Conservation (phyloP, 2,797 vertebrate species). For the Cephalopachus bancanus region DNA sequence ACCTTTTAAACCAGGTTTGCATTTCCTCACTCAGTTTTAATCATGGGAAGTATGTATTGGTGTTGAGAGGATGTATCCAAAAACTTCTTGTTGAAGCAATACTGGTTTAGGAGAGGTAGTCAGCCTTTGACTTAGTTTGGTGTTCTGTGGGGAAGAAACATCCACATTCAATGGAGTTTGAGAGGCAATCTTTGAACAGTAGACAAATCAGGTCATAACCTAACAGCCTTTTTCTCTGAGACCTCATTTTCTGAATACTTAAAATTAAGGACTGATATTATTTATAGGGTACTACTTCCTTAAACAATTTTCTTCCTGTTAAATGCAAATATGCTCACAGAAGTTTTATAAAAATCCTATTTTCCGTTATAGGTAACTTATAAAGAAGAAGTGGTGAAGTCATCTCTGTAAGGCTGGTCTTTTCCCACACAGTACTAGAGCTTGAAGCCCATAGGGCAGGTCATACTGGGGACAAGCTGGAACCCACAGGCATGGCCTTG, state of each 20-base stretch:
- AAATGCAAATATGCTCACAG: neutral
- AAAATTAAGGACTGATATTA: neutral
- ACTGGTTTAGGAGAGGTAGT: neutral
- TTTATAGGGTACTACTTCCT: neutral
- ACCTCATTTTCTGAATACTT: constrained; percentile 34
- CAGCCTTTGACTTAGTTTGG: neutral
- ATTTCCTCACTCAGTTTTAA: neutral
- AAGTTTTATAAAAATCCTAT: constrained; percentile 27
- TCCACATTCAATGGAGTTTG: neutral
- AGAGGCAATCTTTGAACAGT: neutral
- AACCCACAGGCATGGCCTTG: neutral
- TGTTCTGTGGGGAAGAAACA: neutral
- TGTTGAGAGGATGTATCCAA: neutral
- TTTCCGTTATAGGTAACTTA: neutral
- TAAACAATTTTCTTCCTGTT: neutral
- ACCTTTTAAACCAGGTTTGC: neutral
- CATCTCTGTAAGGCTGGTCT: neutral
- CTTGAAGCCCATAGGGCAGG: neutral
- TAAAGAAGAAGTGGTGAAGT: neutral
- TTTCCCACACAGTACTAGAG: neutral
- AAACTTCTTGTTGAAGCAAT: neutral
- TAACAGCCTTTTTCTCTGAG: neutral
- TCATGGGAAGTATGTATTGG: neutral
- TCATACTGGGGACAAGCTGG: neutral
- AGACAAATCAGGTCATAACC: neutral